phyloP scores from a whole-genome alignment of 1,140 invertebrate species.

The Zaprionus gabonicus region DNA sequence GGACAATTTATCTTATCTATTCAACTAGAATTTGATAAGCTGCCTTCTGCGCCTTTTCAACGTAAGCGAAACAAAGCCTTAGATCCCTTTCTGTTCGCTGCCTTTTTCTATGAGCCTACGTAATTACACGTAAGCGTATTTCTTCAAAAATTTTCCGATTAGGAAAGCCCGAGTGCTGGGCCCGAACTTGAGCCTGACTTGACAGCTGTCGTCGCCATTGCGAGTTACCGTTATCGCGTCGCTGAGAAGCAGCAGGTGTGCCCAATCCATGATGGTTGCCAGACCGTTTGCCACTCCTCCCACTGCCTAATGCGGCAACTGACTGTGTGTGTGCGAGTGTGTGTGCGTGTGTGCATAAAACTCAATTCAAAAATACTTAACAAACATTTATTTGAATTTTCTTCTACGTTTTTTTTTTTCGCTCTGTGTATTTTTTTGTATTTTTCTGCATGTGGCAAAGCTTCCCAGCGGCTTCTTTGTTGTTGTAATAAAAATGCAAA shows the following conservation, averaged over 20 bases:
- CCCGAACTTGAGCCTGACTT: conserved; percentile 9
- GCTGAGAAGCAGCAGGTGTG: conserved; percentile 74
- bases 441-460: conserved; percentile 43
- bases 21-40: no score
- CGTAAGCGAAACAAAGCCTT: neutral
- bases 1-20: no score
- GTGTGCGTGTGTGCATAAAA: conserved; percentile 54
- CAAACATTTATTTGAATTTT: conserved; percentile 81
- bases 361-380: conserved; percentile 83
- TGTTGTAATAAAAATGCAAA: conserved; percentile 83
- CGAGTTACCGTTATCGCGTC: conserved; percentile 50
- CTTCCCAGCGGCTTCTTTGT: conserved; percentile 58
- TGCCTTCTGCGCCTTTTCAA: neutral
- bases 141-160: conserved; percentile 12
- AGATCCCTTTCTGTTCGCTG: neutral
- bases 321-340: conserved; percentile 12
- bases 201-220: conserved; percentile 45
- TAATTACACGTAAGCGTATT: conserved; percentile 1
- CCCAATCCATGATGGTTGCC: conserved; percentile 39
- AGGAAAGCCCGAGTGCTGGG: conserved; percentile 9
- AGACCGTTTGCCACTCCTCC: conserved; percentile 34
- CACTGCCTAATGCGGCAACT: conserved; percentile 54
- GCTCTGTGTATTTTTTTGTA: conserved; percentile 28
- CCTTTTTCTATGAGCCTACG: neutral
- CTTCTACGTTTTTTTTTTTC: conserved; percentile 29